Evolutionary conservation across 2,797 vertebrate species (phyloP).

Genomic region (Micrastur ruficollis): DNA sequence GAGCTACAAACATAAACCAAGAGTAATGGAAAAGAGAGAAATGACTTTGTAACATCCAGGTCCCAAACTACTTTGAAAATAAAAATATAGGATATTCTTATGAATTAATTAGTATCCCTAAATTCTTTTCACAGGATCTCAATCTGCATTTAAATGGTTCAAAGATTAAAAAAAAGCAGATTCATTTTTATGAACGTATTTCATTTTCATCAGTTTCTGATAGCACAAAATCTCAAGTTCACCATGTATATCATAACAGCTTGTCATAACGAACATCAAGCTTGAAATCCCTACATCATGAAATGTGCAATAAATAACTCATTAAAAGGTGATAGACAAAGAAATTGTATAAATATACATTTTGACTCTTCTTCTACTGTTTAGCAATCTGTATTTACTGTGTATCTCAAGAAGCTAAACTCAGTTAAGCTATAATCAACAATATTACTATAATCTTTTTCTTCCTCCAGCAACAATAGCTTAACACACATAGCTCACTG

Average conservation of each 20-base stretch:
- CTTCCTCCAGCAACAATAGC: not conserved
- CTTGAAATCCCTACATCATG: not conserved
- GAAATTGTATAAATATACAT: not conserved
- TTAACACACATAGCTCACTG: not conserved
- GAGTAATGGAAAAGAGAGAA: not conserved
- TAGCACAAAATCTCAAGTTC: not conserved
- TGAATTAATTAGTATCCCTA: not conserved
- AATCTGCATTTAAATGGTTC: not conserved
- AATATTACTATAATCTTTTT: not conserved
- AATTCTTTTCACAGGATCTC: not conserved
- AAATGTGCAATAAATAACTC: not conserved
- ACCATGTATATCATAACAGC: not conserved
- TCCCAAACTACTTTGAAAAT: not conserved
- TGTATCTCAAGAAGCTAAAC: not conserved
- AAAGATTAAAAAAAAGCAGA: not conserved
- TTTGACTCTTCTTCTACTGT: not conserved
- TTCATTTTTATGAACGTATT: not conserved
- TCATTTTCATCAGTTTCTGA: not conserved
- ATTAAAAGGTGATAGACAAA: conserved; percentile 6
- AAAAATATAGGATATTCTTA: not conserved
- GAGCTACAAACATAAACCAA: not conserved
- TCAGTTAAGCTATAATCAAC: not conserved
- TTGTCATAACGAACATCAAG: conserved; percentile 13
- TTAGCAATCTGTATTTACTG: not conserved
- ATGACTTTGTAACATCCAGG: not conserved